A percentile compares a stretch with the other conserved stretches of the same genome.
Evolutionary conservation across 2,797 vertebrate genomes (phyloP).

Genomic region (Bovichtus diacanthus): DNA sequence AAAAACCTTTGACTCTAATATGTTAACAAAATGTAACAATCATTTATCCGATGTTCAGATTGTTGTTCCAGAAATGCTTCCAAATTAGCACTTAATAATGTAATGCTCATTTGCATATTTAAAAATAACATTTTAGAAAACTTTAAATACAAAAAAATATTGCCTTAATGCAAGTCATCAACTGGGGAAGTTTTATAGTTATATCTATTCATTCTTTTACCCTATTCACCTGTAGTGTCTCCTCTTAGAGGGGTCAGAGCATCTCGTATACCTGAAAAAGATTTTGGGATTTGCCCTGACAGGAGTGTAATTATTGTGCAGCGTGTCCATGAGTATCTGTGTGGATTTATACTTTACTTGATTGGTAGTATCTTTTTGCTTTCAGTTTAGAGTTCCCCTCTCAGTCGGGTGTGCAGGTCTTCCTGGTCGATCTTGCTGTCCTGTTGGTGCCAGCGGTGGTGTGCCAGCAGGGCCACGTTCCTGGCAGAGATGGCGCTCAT

Average conservation of each 20-base stretch:
- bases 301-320: constrained; percentile 17
- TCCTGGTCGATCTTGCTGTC: constrained; percentile 88
- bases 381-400: constrained; percentile 87
- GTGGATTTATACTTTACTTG: background rate
- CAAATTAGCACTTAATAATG: too few relatives aligned
- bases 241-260: background rate
- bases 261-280: constrained; percentile 22
- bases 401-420: constrained; percentile 89
- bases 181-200: too few relatives aligned
- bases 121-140: too few relatives aligned
- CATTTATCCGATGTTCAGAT: too few relatives aligned
- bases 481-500: constrained; percentile 91
- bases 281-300: constrained; percentile 21
- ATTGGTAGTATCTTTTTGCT: constrained; percentile 13
- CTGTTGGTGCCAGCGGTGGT: constrained; percentile 90
- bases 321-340: background rate
- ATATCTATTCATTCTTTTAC: too few relatives aligned
- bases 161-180: too few relatives aligned
- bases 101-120: too few relatives aligned
- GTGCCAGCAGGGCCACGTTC: constrained; percentile 90
- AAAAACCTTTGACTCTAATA: too few relatives aligned
- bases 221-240: too few relatives aligned
- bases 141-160: too few relatives aligned
- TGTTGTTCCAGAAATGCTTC: too few relatives aligned
- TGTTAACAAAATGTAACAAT: too few relatives aligned